These are phyloP conservation scores for Trematomus bernacchii DNA, from an alignment of 2,797 vertebrate species.

Conservation along the genomic window DNA sequence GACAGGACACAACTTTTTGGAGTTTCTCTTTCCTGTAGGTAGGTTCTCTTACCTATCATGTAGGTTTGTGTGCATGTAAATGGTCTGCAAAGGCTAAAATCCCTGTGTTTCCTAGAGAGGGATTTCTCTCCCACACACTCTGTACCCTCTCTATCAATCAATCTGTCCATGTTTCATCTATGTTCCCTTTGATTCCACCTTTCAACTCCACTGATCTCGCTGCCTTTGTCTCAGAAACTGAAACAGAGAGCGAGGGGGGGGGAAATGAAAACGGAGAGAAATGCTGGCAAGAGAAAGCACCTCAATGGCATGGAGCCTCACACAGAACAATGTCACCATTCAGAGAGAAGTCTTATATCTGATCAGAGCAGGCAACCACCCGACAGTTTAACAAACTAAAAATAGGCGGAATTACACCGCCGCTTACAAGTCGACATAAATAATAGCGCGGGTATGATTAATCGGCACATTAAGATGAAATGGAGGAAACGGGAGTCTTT, in stretches of 20 bases:
- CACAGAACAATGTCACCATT: slow-evolving; percentile 68
- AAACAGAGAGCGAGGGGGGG: neutral
- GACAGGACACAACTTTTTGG: no score
- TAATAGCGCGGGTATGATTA: slow-evolving; percentile 25
- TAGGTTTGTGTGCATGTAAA: no score
- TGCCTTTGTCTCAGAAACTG: neutral
- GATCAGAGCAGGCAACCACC: slow-evolving; percentile 50
- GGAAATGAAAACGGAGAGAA: slow-evolving; percentile 35
- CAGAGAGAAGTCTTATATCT: slow-evolving; percentile 51
- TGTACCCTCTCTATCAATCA: neutral
- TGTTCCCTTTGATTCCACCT: neutral
- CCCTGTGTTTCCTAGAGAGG: no score
- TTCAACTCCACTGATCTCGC: slow-evolving; percentile 3
- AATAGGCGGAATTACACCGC: slow-evolving; percentile 36
- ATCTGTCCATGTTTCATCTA: neutral
- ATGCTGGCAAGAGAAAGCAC: slow-evolving; percentile 27
- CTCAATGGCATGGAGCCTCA: slow-evolving; percentile 13
- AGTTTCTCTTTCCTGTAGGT: no score
- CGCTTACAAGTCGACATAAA: slow-evolving; percentile 3
- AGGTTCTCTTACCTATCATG: no score
- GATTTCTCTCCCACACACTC: no score
- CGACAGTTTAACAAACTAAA: slow-evolving; percentile 43
- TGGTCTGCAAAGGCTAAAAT: no score
- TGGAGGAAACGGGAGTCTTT: slow-evolving; percentile 16
- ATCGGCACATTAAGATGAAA: slow-evolving; percentile 22